A percentile compares a stretch with the other conserved stretches of the same genome.
Conservation (phyloP, 2,888 invertebrate species). For the Meandrusa payeni region DNA sequence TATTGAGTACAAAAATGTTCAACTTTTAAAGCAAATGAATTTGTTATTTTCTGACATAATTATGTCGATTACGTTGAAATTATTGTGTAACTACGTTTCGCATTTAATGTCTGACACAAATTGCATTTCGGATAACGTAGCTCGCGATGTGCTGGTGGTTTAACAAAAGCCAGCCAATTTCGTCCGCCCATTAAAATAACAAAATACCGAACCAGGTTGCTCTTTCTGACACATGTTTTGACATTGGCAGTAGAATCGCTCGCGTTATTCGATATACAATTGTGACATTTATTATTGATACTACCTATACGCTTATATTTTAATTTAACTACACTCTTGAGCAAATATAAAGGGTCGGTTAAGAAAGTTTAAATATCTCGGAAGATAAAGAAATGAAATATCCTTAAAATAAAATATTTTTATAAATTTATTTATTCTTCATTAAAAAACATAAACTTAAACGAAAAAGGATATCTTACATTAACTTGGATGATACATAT, state of each 20-base stretch:
- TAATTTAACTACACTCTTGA: too few species aligned
- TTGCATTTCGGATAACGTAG: slow-evolving; percentile 1
- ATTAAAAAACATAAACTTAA: too few species aligned
- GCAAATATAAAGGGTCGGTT: too few species aligned
- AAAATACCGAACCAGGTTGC: background rate
- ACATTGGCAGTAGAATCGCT: background rate
- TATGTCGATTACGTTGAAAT: slow-evolving; percentile 8
- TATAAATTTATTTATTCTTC: too few species aligned
- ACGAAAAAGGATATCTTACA: too few species aligned
- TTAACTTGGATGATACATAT: too few species aligned
- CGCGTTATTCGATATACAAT: background rate
- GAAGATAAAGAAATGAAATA: too few species aligned
- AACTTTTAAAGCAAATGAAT: background rate
- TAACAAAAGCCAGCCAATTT: slow-evolving; percentile 18
- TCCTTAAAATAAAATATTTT: too few species aligned
- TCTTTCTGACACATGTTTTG: slow-evolving; percentile 1
- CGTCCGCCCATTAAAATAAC: slow-evolving; percentile 6
- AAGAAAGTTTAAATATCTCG: too few species aligned
- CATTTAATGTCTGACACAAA: slow-evolving; percentile 13
- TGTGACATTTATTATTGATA: too few species aligned
- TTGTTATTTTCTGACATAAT: background rate
- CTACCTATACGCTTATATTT: too few species aligned
- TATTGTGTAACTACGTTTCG: background rate
- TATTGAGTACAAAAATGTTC: too few species aligned
- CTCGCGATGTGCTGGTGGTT: background rate